phyloP scores from a whole-genome alignment of 2,888 invertebrate genomes.

The Camponotus fellah region DNA sequence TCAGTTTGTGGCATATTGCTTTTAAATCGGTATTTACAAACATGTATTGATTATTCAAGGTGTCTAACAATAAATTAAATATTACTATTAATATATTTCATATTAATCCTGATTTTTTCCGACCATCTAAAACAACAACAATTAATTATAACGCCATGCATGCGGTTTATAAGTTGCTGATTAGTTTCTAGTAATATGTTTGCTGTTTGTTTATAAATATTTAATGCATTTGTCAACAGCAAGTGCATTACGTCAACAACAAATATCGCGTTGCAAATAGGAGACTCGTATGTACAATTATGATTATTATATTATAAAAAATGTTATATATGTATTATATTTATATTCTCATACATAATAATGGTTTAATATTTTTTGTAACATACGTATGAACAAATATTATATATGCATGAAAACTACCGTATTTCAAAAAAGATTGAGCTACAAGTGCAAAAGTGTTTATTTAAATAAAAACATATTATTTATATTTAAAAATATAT shows the following conservation, averaged over 20 bases:
- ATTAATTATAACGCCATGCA: slow-evolving; percentile 2
- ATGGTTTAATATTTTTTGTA: slow-evolving; percentile 8
- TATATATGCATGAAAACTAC: not conserved
- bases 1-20: slow-evolving; percentile 32
- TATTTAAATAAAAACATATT: not conserved
- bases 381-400: slow-evolving; percentile 1
- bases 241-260: not conserved
- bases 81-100: not conserved
- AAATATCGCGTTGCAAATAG: not conserved
- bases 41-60: not conserved
- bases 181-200: not conserved
- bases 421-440: slow-evolving; percentile 11
- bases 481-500: not conserved
- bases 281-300: not conserved
- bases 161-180: not conserved
- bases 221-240: not conserved
- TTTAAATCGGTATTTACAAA: slow-evolving; percentile 26
- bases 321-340: slow-evolving; percentile 7
- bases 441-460: not conserved
- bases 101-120: not conserved
- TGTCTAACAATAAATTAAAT: slow-evolving; percentile 17
- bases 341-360: not conserved
- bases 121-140: not conserved
- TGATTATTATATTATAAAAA: not conserved
- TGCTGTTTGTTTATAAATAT: not conserved